Percentiles rank a stretch among this genome's conserved stretches.
Conservation (phyloP, 2,797 vertebrate species). For the Manis crassicaudata region DNA sequence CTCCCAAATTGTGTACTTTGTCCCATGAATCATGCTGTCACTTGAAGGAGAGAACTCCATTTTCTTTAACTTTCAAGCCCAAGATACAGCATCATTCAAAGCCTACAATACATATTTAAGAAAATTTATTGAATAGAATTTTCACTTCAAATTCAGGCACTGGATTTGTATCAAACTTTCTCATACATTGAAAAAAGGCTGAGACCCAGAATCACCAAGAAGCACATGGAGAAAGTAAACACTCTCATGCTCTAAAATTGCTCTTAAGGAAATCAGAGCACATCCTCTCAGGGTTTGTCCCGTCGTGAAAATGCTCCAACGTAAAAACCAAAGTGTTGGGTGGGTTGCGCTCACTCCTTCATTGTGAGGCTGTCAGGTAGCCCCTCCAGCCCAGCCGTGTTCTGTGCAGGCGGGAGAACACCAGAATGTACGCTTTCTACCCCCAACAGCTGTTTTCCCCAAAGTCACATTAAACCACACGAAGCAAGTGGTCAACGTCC, state of each 20-base stretch:
- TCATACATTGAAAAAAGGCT: neutral
- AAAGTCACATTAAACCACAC: neutral
- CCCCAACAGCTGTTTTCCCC: neutral
- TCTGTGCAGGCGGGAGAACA: neutral
- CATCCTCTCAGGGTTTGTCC: neutral
- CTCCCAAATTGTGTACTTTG: neutral
- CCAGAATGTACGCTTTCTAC: neutral
- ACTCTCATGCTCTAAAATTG: neutral
- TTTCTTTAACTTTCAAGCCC: neutral
- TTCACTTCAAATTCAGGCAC: neutral
- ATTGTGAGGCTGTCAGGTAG: neutral
- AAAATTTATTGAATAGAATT: slow-evolving; percentile 34
- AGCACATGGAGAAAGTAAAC: neutral
- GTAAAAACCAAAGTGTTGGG: neutral
- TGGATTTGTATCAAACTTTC: neutral
- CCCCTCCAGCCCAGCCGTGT: neutral
- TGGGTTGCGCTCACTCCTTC: neutral
- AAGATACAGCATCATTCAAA: neutral
- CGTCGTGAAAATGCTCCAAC: neutral
- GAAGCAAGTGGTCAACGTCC: neutral
- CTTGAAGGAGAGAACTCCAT: neutral
- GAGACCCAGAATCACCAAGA: neutral
- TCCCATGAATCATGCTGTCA: neutral
- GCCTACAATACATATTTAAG: neutral
- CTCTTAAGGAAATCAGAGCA: neutral